Base-by-base conservation (phyloP, 2,113 vertebrate species). In the Hystrix brachyura region DNA sequence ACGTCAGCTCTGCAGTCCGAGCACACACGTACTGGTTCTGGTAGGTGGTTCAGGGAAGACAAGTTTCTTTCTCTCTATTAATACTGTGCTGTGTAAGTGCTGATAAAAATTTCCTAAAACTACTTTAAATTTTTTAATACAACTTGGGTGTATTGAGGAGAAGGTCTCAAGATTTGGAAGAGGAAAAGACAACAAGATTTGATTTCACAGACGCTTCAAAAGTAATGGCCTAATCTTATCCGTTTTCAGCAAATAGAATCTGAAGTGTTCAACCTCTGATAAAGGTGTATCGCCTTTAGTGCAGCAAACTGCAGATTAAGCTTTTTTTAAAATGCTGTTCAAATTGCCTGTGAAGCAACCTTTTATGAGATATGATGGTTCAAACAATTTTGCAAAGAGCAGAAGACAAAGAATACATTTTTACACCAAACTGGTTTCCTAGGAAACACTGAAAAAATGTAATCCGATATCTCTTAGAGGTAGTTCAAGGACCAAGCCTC, bases 371-470 rank as follows among this genome's bases (percentile, higher is more conserved):
- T 98, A 97, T 90, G 94, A 98, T 98, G 97, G 98, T 98, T 99
- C 98, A 98, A 98, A 98, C 97, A 98, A 98, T 98, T 98, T 98
- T 98, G 98, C 98, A 97, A 98, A 98, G 97, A 98, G 96, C 97
- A 94, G 97, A 98, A 98, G 98, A 99, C 98, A 99, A 98, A 98
- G 98, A 98, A 97, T 97, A 98, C 91, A 82, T 98, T 98, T 97
- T 98, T 98, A 98, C 96, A 95, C 97, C 90, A 94, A 98, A 98
- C 97, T 96, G 97, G 98, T 99, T 99, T 98, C 99, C 99, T 98
- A 98, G 98, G 98, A 98, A 98, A 99, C 98, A 94, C 97, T 96
- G 97, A 92, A 98, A 98, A 98, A 97, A 97, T 94, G 98, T 97
- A 98, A 98, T 38, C 59, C 25, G 91, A 97, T 98, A 98, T 86